Evolutionary conservation across 1,140 invertebrate species (phyloP).

Genomic region (Nixonia krombeini): DNA sequence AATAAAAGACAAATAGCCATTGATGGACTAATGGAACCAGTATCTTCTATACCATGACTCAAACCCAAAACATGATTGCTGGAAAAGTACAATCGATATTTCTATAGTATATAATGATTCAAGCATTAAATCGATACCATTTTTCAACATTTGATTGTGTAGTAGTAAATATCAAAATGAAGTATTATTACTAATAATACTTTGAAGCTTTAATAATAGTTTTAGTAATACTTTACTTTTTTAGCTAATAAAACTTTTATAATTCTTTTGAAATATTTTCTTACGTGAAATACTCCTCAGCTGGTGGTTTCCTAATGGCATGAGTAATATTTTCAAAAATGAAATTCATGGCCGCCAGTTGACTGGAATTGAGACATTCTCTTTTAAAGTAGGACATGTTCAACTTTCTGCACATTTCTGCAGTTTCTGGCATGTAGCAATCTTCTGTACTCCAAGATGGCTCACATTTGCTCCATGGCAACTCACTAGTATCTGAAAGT

Average conservation of each 20-base stretch:
- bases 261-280: slow-evolving; percentile 34
- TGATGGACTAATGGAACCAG: slow-evolving; percentile 78
- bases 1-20: slow-evolving; percentile 80
- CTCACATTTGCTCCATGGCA: slow-evolving; percentile 86
- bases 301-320: slow-evolving; percentile 78
- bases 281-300: slow-evolving; percentile 90
- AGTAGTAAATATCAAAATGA: too few relatives aligned
- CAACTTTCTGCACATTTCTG: slow-evolving; percentile 72
- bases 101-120: too few relatives aligned
- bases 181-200: slow-evolving; percentile 23
- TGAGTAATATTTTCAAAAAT: slow-evolving; percentile 65
- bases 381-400: slow-evolving; percentile 79
- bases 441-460: slow-evolving; percentile 82
- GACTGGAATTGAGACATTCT: slow-evolving; percentile 70
- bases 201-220: too few relatives aligned
- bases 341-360: slow-evolving; percentile 60
- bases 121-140: not conserved
- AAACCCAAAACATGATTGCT: slow-evolving; percentile 21
- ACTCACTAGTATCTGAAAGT: slow-evolving; percentile 63
- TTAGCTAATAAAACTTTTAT: too few relatives aligned
- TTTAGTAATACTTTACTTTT: too few relatives aligned
- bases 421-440: slow-evolving; percentile 79
- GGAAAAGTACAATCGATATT: slow-evolving; percentile 10
- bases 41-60: not conserved
- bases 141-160: too few relatives aligned